Evolutionary conservation across 2,888 invertebrate species (phyloP).

Genomic region (Camponotus fellah): DNA sequence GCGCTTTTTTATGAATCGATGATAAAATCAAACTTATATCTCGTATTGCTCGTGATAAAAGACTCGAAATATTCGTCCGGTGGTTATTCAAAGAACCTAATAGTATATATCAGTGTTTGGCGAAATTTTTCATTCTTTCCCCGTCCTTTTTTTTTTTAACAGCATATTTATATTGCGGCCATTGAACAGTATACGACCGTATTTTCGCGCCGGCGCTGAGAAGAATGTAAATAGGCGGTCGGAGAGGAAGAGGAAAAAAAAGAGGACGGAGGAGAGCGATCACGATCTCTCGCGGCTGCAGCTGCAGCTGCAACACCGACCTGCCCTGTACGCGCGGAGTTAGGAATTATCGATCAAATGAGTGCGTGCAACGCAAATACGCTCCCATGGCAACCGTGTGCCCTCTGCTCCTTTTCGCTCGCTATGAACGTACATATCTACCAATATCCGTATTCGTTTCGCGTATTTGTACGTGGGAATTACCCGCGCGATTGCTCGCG

Average conservation of each 20-base stretch:
- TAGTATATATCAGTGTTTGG: conserved; percentile 1
- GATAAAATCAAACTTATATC: not conserved
- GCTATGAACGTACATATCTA: conserved; percentile 15
- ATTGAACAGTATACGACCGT: not conserved
- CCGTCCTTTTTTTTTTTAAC: not conserved
- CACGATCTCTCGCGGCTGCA: conserved; percentile 41
- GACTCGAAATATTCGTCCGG: not conserved
- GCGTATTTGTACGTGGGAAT: conserved; percentile 26
- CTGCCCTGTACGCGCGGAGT: conserved; percentile 55
- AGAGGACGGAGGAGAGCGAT: conserved; percentile 18
- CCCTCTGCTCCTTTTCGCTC: conserved; percentile 41
- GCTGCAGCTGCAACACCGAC: conserved; percentile 54
- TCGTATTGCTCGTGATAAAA: not conserved
- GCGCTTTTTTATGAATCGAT: not conserved
- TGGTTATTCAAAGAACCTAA: not conserved
- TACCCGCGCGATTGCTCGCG: conserved; percentile 7
- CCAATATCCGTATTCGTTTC: conserved; percentile 32
- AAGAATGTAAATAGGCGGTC: not conserved
- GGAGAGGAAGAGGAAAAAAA: not conserved
- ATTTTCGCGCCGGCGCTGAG: conserved; percentile 25
- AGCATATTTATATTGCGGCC: conserved; percentile 20
- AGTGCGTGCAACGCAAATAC: conserved; percentile 70
- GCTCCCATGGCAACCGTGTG: conserved; percentile 73
- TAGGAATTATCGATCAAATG: conserved; percentile 79
- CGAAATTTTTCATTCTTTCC: not conserved